A percentile compares a stretch with the other conserved stretches of the same genome.
These are phyloP conservation scores for Danio tinwini DNA, from an alignment of 2,797 vertebrate genomes.

Conservation along the genomic window DNA sequence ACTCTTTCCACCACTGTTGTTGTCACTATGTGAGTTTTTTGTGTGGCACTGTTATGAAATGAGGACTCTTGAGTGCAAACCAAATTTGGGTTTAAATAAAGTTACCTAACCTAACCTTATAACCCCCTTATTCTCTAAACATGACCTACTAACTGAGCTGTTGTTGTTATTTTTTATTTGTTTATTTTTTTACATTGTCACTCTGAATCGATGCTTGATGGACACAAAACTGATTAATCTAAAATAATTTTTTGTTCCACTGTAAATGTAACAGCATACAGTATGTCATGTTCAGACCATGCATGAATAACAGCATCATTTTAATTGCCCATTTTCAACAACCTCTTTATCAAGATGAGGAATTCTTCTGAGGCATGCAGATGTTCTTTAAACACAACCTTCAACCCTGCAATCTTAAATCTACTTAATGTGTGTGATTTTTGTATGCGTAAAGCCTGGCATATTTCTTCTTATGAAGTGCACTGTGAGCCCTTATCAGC, in stretches of 20 bases:
- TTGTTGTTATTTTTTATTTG: background rate
- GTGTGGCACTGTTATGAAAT: no score
- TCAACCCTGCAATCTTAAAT: slow-evolving; percentile 35
- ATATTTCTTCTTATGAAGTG: slow-evolving; percentile 44
- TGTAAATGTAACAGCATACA: background rate
- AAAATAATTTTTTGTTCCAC: background rate
- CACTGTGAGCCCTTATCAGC: slow-evolving; percentile 54
- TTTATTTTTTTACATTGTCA: background rate
- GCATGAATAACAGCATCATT: background rate
- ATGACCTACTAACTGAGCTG: background rate
- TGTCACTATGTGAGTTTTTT: no score
- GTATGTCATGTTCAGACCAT: background rate
- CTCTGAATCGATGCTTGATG: background rate
- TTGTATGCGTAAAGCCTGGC: slow-evolving; percentile 37
- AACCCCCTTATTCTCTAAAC: background rate
- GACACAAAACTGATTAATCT: background rate
- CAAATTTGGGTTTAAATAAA: no score
- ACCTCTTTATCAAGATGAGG: background rate
- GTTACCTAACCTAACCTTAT: no score
- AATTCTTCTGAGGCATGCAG: slow-evolving; percentile 2
- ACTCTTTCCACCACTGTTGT: no score
- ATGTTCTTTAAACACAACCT: slow-evolving; percentile 33
- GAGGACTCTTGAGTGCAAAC: no score
- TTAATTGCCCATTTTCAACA: background rate
- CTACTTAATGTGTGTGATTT: slow-evolving; percentile 39